A percentile compares a stretch with the other conserved stretches of the same genome.
These are phyloP conservation scores for Drosophila littoralis DNA, from an alignment of 1,140 invertebrate species.

Conservation along the genomic window DNA sequence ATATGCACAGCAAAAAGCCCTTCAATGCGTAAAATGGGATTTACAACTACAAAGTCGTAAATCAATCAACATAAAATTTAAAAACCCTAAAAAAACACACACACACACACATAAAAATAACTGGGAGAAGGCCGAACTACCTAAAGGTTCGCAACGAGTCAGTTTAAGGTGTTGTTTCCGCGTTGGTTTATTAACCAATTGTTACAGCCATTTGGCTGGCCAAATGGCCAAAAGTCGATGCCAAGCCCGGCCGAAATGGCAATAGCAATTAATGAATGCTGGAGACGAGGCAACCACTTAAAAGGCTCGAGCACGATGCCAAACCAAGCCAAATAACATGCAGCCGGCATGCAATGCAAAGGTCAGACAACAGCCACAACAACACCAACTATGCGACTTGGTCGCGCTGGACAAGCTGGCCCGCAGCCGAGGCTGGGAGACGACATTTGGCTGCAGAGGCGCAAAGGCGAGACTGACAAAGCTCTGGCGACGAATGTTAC, in stretches of 20 bases:
- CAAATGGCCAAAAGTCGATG: constrained; percentile 42
- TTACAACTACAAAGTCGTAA: constrained; percentile 41
- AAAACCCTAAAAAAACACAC: constrained; percentile 1
- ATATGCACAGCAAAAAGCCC: constrained; percentile 32
- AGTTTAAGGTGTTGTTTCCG: constrained; percentile 35
- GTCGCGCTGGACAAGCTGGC: constrained; percentile 1
- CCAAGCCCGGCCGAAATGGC: constrained; percentile 56
- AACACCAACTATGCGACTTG: not conserved
- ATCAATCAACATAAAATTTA: constrained; percentile 52
- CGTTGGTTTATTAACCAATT: constrained; percentile 37
- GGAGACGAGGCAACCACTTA: constrained; percentile 36
- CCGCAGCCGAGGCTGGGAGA: not conserved
- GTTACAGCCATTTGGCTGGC: constrained; percentile 29
- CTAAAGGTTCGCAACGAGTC: constrained; percentile 5
- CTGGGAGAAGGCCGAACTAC: not conserved
- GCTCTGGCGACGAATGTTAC: constrained; percentile 38
- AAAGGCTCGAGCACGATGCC: constrained; percentile 53
- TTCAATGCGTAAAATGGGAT: constrained; percentile 7
- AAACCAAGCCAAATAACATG: constrained; percentile 36
- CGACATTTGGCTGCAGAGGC: constrained; percentile 31
- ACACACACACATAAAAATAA: not conserved
- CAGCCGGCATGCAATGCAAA: constrained; percentile 56
- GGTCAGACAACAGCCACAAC: constrained; percentile 44
- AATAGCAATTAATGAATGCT: constrained; percentile 71
- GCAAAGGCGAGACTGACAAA: constrained; percentile 16